Evolutionary conservation across 2,113 vertebrate species (phyloP).

Genomic region (Acrocephalus kingi): DNA sequence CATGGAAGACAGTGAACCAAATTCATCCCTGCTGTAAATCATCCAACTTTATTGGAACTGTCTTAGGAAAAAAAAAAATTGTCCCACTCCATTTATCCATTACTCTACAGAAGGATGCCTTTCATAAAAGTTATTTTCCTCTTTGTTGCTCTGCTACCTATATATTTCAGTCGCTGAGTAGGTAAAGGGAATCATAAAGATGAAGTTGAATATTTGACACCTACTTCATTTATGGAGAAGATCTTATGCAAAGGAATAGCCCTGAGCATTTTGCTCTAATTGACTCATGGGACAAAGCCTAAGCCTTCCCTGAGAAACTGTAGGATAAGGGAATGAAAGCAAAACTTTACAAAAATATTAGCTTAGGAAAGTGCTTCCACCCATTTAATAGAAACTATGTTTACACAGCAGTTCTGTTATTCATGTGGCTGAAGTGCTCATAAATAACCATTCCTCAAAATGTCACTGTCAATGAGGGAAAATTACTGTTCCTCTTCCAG

Average conservation of each 20-base stretch:
- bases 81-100: slow-evolving; percentile 8
- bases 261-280: background rate
- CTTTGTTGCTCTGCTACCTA: slow-evolving; percentile 51
- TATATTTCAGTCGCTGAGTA: background rate
- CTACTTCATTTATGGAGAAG: background rate
- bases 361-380: background rate
- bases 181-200: background rate
- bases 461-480: background rate
- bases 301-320: background rate
- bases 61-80: background rate
- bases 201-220: background rate
- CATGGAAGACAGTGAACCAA: slow-evolving; percentile 32
- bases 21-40: slow-evolving; percentile 42
- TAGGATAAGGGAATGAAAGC: background rate
- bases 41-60: slow-evolving; percentile 1
- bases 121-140: slow-evolving; percentile 61
- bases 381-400: background rate
- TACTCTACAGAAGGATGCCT: slow-evolving; percentile 13
- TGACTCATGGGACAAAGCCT: background rate
- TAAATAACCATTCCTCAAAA: background rate
- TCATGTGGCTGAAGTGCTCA: background rate
- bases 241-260: background rate
- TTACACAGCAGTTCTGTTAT: background rate
- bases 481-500: background rate
- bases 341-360: background rate